A percentile compares a stretch with the other conserved stretches of the same genome.
Conservation (phyloP, 2,888 invertebrate species). For the Apeira syringaria region DNA sequence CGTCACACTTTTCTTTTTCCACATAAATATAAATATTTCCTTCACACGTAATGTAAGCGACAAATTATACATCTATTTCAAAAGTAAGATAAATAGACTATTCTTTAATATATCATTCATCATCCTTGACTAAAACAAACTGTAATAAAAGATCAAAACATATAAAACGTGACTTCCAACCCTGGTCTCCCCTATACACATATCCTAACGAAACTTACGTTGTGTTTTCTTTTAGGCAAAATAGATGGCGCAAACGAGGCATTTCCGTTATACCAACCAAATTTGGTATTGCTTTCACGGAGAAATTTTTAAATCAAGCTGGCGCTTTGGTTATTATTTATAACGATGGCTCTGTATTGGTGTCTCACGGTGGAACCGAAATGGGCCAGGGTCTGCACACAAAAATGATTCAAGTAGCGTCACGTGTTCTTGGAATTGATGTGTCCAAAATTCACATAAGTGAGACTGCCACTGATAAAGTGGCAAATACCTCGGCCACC, state of each 20-base stretch:
- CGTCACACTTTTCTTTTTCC: too few relatives aligned
- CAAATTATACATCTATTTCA: too few relatives aligned
- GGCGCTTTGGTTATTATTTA: constrained; percentile 96
- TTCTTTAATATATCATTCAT: too few relatives aligned
- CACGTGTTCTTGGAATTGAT: constrained; percentile 88
- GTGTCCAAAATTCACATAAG: constrained; percentile 89
- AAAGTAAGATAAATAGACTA: too few relatives aligned
- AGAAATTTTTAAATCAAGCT: constrained; percentile 90
- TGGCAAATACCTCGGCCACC: constrained; percentile 95
- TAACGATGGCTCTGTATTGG: constrained; percentile 92
- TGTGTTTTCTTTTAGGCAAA: constrained; percentile 86
- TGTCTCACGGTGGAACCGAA: constrained; percentile 97
- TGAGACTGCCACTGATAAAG: constrained; percentile 94
- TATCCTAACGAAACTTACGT: too few relatives aligned
- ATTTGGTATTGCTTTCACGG: constrained; percentile 93
- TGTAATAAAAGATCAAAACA: too few relatives aligned
- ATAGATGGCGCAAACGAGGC: constrained; percentile 95
- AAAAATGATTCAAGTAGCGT: constrained; percentile 97
- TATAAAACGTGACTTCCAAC: too few relatives aligned
- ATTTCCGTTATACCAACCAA: constrained; percentile 92
- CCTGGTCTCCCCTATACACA: too few relatives aligned
- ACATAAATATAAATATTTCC: too few relatives aligned
- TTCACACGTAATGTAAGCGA: too few relatives aligned
- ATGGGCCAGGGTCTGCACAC: constrained; percentile 99
- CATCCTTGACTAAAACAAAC: too few relatives aligned